Evolutionary conservation across 2,888 invertebrate genomes (phyloP), one percentile per base, ranked within the genome.

Genomic region (Drymonia ruficornis): DNA sequence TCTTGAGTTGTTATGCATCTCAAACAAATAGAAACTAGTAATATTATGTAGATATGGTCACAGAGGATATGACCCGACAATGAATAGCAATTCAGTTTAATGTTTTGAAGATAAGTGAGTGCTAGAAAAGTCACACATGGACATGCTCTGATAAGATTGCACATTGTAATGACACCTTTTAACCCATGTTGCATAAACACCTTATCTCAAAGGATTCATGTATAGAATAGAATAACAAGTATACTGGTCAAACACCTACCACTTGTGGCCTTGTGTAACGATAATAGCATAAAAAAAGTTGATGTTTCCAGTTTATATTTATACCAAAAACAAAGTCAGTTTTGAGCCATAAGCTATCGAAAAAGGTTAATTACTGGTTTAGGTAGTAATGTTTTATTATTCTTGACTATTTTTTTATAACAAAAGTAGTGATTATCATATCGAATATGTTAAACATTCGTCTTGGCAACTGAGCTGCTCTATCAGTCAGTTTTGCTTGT

Each of bases 181-280:
- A 48, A 45, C 63, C 66, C 18, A 18, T n/a, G 28, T 38, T 36
- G 31, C 49, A 53, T 59, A 56, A 63, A 56, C 68, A 57, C 68
- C 11, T 13, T 43, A 43, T 43, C 43, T 18, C 9, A 1, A 19
- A 11, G 11, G 12, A 43, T 43, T 18, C 19, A 15, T 16, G n/a
- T 43, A 19, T 43, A 13, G 19, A 43, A 19, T 23, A 23, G 4
- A 23, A 43, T 9, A 43, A 19, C 7, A 43, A 19, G 9, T 23
- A 12, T 16, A 16, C 16, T 16, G 40, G 40, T 38, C 34, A 8
- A 38, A 34, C 36, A 23, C 28, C 46, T 36, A n/a, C 5, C 18
- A 16, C 15, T 31, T 18, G 4, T 50, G 12, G 15, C 7, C 12
- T 36, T 50, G 42, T 15, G 38, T 34, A 31, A 36, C n/a, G n/a